Conservation (phyloP, 2,797 vertebrate species). For the Cyprinella venusta region DNA sequence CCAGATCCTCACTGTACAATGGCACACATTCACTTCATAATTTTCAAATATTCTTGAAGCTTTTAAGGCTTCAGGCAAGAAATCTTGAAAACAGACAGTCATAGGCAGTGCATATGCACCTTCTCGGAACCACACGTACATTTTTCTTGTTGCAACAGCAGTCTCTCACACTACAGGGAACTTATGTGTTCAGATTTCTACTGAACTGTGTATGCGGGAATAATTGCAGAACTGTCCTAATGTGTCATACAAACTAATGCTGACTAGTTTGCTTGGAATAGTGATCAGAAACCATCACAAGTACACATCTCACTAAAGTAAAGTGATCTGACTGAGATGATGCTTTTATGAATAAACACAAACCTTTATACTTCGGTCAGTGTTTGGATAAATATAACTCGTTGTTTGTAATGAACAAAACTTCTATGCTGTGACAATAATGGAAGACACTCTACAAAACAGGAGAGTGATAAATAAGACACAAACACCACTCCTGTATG, state of each 20-base stretch:
- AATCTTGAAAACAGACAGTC: conserved; percentile 61
- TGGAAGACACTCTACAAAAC: conserved; percentile 7
- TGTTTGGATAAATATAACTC: background rate
- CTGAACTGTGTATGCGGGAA: background rate
- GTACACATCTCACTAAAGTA: conserved; percentile 33
- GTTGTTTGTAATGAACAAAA: background rate
- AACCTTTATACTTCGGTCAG: conserved; percentile 1
- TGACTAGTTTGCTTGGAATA: conserved; percentile 33
- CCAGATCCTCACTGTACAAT: conserved; percentile 72
- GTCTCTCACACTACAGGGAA: conserved; percentile 36
- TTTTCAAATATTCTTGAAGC: conserved; percentile 79
- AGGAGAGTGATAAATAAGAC: background rate
- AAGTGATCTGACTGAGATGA: background rate
- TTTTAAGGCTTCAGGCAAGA: conserved; percentile 78
- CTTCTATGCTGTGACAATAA: background rate
- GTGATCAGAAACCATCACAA: conserved; percentile 41
- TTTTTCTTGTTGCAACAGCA: conserved; percentile 26
- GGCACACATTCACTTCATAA: conserved; percentile 84
- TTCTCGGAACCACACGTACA: conserved; percentile 25
- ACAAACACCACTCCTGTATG: background rate
- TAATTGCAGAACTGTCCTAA: conserved; percentile 28
- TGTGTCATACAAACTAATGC: conserved; percentile 49
- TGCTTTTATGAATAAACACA: background rate
- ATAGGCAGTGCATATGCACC: conserved; percentile 44
- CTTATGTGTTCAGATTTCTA: conserved; percentile 34